Percentiles rank a stretch among this genome's conserved stretches.
Evolutionary conservation across 2,797 vertebrate species (phyloP).

Genomic region (Eulemur mongoz): DNA sequence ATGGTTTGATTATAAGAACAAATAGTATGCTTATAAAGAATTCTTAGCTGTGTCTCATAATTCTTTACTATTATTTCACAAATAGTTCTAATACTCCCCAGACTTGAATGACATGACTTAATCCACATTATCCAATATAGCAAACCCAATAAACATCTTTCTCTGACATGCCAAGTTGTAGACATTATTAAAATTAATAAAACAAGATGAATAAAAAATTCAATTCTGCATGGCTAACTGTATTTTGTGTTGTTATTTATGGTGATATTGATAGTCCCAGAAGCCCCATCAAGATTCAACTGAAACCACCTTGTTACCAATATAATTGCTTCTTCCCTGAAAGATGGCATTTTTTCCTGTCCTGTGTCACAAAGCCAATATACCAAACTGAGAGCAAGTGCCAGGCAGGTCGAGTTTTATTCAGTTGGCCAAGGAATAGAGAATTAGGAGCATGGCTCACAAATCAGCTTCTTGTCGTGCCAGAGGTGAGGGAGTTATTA

Average conservation of each 20-base stretch:
- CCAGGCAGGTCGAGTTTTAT: no score
- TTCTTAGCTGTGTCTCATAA: not conserved
- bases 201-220: not conserved
- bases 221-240: not conserved
- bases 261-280: not conserved
- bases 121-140: not conserved
- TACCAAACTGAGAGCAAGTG: no score
- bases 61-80: not conserved
- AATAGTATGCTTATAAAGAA: not conserved
- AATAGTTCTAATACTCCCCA: not conserved
- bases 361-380: no score
- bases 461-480: no score
- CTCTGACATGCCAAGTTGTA: not conserved
- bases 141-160: not conserved
- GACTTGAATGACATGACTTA: not conserved
- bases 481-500: no score
- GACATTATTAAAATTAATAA: not conserved
- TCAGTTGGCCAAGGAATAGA: no score
- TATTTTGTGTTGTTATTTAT: not conserved
- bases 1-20: not conserved
- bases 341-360: no score
- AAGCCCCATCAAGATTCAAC: not conserved
- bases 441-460: no score
- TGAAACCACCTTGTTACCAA: not conserved
- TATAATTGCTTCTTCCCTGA: no score